A percentile compares a stretch with the other conserved stretches of the same genome.
Evolutionary conservation across 2,797 vertebrate species (phyloP).

Genomic region (Molossus alvarezi): DNA sequence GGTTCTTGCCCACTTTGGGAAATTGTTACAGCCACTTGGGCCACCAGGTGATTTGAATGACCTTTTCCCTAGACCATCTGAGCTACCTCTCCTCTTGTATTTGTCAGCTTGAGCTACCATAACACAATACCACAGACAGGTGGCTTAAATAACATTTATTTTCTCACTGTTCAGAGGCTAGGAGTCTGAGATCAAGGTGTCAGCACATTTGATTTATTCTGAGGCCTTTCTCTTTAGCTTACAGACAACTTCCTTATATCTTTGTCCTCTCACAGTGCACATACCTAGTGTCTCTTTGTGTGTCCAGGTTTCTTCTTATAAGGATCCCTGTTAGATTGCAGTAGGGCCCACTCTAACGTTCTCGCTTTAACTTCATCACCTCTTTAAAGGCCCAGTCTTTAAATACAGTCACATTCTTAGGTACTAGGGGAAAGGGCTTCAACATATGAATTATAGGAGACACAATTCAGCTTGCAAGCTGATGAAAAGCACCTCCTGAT

Average conservation of each 20-base stretch:
- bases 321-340: not conserved
- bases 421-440: not conserved
- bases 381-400: conserved; percentile 5
- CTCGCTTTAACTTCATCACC: conserved; percentile 4
- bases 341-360: not conserved
- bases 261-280: not conserved
- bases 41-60: not conserved
- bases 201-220: not conserved
- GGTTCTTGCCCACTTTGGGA: conserved; percentile 1
- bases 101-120: not conserved
- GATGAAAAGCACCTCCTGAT: not conserved
- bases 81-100: not conserved
- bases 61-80: not conserved
- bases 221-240: not conserved
- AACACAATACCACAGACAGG: not conserved
- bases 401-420: not conserved
- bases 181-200: not conserved
- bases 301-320: not conserved
- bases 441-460: not conserved
- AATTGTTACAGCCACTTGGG: not conserved
- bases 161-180: not conserved
- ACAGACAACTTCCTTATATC: not conserved
- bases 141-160: not conserved
- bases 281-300: not conserved
- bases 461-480: not conserved